phyloP scores from a whole-genome alignment of 2,113 vertebrate genomes.

The Natator depressus region DNA sequence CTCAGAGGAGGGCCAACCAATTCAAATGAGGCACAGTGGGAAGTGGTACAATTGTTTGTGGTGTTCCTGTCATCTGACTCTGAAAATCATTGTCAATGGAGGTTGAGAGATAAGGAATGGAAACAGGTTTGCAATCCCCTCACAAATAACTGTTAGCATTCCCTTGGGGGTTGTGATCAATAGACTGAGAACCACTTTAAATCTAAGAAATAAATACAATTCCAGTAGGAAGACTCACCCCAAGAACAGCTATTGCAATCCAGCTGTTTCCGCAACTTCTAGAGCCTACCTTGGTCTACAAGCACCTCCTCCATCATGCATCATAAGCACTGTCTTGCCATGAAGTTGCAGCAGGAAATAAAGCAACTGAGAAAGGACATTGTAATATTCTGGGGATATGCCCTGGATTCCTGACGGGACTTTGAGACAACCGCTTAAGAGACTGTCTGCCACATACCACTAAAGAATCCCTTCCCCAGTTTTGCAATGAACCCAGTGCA shows the following conservation, averaged over 20 bases:
- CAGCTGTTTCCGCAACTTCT: neutral
- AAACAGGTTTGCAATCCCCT: neutral
- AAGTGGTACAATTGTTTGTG: neutral
- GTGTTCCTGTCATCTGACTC: neutral
- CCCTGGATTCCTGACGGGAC: neutral
- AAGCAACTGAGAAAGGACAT: neutral
- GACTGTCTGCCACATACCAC: neutral
- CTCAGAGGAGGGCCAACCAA: neutral
- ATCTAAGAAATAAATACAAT: conserved; percentile 28
- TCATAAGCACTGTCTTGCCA: neutral
- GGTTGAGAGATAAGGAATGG: conserved; percentile 30
- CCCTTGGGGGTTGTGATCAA: neutral
- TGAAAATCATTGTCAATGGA: conserved; percentile 40
- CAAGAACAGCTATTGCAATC: neutral
- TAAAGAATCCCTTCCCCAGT: neutral
- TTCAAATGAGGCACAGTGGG: neutral
- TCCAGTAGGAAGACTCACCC: neutral
- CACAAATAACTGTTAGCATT: conserved; percentile 29
- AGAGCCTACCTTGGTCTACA: neutral
- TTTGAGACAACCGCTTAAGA: neutral
- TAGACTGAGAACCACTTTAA: neutral
- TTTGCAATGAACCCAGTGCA: neutral
- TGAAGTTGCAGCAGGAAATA: neutral
- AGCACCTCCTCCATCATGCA: rapidly evolving
- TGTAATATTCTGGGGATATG: neutral